phyloP scores from a whole-genome alignment of 1,140 invertebrate genomes.

The Ceratosolen fusciceps region DNA sequence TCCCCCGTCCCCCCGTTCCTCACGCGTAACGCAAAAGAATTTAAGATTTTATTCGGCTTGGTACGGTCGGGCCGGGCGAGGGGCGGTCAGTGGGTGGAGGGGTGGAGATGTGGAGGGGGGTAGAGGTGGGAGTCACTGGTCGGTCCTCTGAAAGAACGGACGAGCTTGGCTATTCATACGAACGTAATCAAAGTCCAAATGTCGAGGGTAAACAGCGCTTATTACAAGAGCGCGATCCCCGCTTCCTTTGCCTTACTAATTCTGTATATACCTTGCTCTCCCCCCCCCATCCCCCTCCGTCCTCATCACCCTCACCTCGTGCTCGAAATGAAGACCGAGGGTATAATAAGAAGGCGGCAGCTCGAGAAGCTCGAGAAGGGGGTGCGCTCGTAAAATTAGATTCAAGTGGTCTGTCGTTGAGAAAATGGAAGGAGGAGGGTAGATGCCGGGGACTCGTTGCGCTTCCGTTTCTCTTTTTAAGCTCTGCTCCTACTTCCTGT shows the following conservation, averaged over 20 bases:
- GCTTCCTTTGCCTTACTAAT: not conserved
- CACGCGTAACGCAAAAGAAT: too few species aligned
- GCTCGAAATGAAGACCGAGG: not conserved
- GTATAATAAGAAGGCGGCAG: constrained; percentile 24
- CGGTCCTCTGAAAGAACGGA: too few species aligned
- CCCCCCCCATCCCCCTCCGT: too few species aligned
- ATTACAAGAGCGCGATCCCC: constrained; percentile 17
- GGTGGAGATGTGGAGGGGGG: too few species aligned
- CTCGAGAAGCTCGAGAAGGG: constrained; percentile 18
- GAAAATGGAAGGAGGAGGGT: constrained; percentile 25
- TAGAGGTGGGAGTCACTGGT: too few species aligned
- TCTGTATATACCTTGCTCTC: not conserved
- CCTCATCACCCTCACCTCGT: too few species aligned
- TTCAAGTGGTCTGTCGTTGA: constrained; percentile 55
- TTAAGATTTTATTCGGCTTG: too few species aligned
- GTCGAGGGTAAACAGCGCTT: constrained; percentile 19
- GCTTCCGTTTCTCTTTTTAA: constrained; percentile 31
- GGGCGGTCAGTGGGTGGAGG: too few species aligned
- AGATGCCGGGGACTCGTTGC: constrained; percentile 17
- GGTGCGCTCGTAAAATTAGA: constrained; percentile 56
- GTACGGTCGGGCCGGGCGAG: too few species aligned
- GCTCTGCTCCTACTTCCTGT: constrained; percentile 13
- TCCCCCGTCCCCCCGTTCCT: too few species aligned
- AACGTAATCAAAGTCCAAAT: constrained; percentile 5
- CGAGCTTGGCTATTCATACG: not conserved